Base-by-base conservation (phyloP, 53 echinoderm and acorn worm genomes). In the Stichopus horrens region DNA sequence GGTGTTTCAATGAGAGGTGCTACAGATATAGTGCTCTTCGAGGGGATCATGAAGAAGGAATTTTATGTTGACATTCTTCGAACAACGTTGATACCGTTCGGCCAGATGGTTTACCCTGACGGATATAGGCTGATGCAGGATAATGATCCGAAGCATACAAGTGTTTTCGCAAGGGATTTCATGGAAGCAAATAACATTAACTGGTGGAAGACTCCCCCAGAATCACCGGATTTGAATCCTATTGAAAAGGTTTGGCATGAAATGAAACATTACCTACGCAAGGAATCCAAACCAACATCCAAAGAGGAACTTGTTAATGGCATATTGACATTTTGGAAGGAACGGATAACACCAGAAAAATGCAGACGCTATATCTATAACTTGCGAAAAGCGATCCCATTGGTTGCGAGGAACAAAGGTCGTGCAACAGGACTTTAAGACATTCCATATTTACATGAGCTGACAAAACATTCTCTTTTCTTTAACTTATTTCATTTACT, bases 121-220 rank as follows among this genome's bases (percentile, higher is more conserved):
- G 19, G 55, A 0, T 92, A 92, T 23, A 82, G 91, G 10, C 89
- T 94, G 57, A 74, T 74, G 83, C 92, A 92, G 53, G 94, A 94
- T 18, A 94, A 94, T 56, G 94, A 94, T 76, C 94, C 92, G 5
- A 94, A 93, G 55, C 91, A 94, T 74, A 92, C 92, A 4, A 88
- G 88, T 63, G 77, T 63, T 10, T 14, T 74, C 74, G 85, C 91
- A 2, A 57, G 53, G 11, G 75, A 91, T 7, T 90, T 57, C 57
- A 91, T 93, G 93, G 23, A 52, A 18, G 56, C 18, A 8, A 11
- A 18, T 11, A 88, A 73, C 4, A 88, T 95, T 0, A 86, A 78
- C n/a, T 92, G 91, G 91, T 91, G 88, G 88, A 86, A 83, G 59
- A 93, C 90, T 4, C 93, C 91, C 11, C 53, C 95, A 18, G 93